Evolutionary conservation across 1,140 invertebrate species (phyloP), one percentile per base, ranked within the genome.

Genomic region (Drosophila teissieri): DNA sequence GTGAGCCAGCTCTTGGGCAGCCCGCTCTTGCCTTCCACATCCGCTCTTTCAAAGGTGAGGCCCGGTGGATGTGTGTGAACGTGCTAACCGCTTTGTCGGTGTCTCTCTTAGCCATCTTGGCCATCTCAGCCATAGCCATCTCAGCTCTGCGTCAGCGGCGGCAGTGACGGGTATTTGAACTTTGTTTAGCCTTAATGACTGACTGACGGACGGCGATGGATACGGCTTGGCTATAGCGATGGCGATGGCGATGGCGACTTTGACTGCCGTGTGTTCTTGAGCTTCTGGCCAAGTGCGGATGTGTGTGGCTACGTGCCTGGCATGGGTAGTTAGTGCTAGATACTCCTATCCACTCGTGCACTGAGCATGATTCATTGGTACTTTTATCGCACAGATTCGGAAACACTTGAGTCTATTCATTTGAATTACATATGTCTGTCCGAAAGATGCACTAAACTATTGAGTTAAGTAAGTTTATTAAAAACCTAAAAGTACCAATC

Each of bases 241-340:
- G 53, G 37, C 37, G 19, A 17, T 31, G 57, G 36, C 36, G 19
- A 34, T 14, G 34, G 34, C 73, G 70, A 75, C 70, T 75, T 75
- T 74, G 70, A 75, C 72, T 73, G 46, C 52, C 48, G 40, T 55
- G 58, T 79, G 82, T 88, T 86, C 82, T 86, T 86, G 82, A 79
- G 79, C 75, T 86, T 88, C 52, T 65, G 56, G 36, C 56, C 54
- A 73, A 79, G 73, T 70, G 83, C 83, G 79, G 78, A 83, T 88
- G 55, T 85, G 60, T 72, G 46, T 48, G 62, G 44, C 70, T 39
- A 88, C 83, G 83, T 88, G 83, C 63, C 75, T 69, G 57, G 84
- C 67, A 79, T 88, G 51, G 56, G 34, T 56, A 56, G 34, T 69
- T 49, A 69, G 36, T 34, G 51, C 67, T 70, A 70, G 67, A 69